Percentiles rank a stretch among this genome's conserved stretches.
Conservation (phyloP, 2,113 vertebrate species). For the Prunella fulvescens region DNA sequence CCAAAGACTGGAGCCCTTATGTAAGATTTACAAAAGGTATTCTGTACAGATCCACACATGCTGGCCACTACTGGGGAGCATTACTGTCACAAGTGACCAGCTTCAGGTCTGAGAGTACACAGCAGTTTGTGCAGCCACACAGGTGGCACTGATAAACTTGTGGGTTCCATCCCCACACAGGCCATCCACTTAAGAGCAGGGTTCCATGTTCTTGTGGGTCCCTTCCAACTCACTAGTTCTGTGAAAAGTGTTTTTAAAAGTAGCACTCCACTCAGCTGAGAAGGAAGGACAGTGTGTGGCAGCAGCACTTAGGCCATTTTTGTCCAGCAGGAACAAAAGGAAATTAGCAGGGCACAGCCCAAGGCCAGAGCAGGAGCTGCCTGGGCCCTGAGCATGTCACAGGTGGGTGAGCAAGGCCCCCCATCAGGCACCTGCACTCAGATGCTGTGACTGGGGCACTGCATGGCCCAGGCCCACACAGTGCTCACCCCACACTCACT, state of each 20-base stretch:
- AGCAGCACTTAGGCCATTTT: background rate
- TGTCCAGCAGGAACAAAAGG: background rate
- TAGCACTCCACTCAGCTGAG: background rate
- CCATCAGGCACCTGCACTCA: background rate
- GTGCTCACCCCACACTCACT: background rate
- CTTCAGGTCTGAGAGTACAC: background rate
- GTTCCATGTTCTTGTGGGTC: background rate
- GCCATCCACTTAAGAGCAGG: background rate
- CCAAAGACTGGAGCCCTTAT: background rate
- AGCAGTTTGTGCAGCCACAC: background rate
- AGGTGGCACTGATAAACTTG: background rate
- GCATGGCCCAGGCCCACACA: background rate
- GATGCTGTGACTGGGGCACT: background rate
- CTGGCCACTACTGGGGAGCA: background rate
- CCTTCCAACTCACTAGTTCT: background rate
- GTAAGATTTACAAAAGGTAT: background rate
- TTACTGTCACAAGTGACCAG: background rate
- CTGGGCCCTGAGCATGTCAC: background rate
- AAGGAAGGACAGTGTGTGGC: background rate
- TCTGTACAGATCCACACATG: background rate
- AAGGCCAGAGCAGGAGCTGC: background rate
- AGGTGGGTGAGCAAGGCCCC: background rate
- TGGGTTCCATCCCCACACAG: background rate
- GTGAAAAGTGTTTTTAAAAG: background rate
- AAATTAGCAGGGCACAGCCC: background rate